Evolutionary conservation across 1,140 invertebrate species (phyloP).

Genomic region (Halictus rubicundus): DNA sequence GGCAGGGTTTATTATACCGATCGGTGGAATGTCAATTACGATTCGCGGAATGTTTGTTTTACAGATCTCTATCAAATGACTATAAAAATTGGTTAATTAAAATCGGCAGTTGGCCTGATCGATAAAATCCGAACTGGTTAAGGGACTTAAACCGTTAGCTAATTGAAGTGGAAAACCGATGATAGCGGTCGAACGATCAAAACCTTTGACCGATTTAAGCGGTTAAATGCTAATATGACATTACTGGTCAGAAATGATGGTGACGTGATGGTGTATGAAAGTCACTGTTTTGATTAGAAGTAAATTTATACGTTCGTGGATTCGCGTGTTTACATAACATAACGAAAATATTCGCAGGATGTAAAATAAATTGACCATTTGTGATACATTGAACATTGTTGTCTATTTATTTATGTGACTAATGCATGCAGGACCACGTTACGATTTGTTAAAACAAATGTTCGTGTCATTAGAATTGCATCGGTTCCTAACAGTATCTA

Average conservation of each 20-base stretch:
- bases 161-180: conserved; percentile 39
- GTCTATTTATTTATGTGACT: too few species aligned
- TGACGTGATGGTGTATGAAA: conserved; percentile 1
- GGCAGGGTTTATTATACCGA: too few species aligned
- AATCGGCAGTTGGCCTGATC: conserved; percentile 12
- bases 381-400: too few species aligned
- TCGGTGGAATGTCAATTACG: too few species aligned
- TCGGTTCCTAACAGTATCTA: background rate
- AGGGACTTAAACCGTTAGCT: conserved; percentile 33
- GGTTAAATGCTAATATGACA: conserved; percentile 37
- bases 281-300: conserved; percentile 21
- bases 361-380: background rate
- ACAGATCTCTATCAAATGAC: background rate
- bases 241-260: conserved; percentile 32
- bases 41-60: background rate
- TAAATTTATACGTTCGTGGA: conserved; percentile 24
- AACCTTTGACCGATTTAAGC: conserved; percentile 41
- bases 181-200: conserved; percentile 21
- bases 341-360: background rate
- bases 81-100: conserved; percentile 15
- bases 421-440: too few species aligned
- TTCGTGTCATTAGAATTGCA: too few species aligned
- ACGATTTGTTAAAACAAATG: too few species aligned
- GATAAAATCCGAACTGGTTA: conserved; percentile 35
- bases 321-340: background rate